A percentile compares a stretch with the other conserved stretches of the same genome.
These are phyloP conservation scores for Torymus texanus DNA, from an alignment of 2,888 invertebrate species.

Conservation along the genomic window DNA sequence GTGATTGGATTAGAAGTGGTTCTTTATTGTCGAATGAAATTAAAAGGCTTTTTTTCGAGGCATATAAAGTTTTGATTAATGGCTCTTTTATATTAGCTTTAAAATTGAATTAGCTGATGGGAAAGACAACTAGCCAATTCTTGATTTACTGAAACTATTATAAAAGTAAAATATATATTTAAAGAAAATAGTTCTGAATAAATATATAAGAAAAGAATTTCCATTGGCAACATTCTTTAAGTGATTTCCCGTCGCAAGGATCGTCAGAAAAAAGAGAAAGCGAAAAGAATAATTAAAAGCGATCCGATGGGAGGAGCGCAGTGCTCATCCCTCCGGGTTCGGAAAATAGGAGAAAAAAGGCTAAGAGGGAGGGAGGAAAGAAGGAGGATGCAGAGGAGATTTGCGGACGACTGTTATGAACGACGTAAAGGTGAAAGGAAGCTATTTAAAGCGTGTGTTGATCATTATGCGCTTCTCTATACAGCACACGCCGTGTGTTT, in stretches of 20 bases:
- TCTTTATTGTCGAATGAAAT: no score
- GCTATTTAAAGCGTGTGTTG: slow-evolving; percentile 18
- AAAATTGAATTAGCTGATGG: no score
- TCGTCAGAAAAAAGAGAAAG: background rate
- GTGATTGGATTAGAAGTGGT: no score
- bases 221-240: no score
- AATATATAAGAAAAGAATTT: no score
- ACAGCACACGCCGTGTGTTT: slow-evolving; percentile 10
- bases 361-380: background rate
- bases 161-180: no score
- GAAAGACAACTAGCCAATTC: no score
- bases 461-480: slow-evolving; percentile 17
- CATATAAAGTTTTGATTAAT: no score
- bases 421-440: background rate
- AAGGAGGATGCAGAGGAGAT: background rate
- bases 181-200: no score
- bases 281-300: background rate
- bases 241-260: background rate
- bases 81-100: no score
- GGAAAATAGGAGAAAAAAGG: background rate
- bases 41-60: no score
- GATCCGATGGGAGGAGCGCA: slow-evolving; percentile 7
- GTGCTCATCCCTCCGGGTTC: background rate
- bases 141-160: no score
- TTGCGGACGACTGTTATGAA: slow-evolving; percentile 32